phyloP scores from a whole-genome alignment of 2,797 vertebrate genomes.

The Xenentodon cancila region DNA sequence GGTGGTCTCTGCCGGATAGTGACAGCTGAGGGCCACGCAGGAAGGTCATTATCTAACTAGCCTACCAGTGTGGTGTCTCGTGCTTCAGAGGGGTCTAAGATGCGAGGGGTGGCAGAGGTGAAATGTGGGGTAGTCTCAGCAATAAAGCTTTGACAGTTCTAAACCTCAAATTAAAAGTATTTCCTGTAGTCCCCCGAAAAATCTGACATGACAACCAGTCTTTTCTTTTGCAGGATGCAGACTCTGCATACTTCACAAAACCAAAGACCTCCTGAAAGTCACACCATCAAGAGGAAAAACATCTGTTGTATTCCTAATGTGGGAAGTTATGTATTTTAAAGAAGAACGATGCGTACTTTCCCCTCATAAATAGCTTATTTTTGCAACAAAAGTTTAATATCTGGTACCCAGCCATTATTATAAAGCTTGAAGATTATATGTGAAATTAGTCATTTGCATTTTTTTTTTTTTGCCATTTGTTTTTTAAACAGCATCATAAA shows the following conservation, averaged over 20 bases:
- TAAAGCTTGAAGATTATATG: not conserved
- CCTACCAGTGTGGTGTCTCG: conserved; percentile 34
- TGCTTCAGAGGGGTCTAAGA: not conserved
- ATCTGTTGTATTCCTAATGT: conserved; percentile 23
- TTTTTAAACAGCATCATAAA: conserved; percentile 19
- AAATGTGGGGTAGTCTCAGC: not conserved
- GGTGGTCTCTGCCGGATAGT: conserved; percentile 64
- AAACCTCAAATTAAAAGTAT: conserved; percentile 2
- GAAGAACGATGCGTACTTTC: conserved; percentile 17
- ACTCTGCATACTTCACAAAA: conserved; percentile 87
- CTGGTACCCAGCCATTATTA: not conserved
- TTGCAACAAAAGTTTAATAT: conserved; percentile 12
- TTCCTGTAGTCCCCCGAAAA: not conserved
- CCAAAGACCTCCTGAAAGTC: conserved; percentile 70
- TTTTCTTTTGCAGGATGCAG: conserved; percentile 86
- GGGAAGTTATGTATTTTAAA: conserved; percentile 22
- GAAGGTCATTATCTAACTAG: conserved; percentile 60
- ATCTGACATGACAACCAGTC: not conserved
- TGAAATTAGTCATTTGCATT: conserved; percentile 3
- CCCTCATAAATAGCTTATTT: no score
- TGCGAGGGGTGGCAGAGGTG: no score
- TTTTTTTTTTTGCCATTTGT: conserved; percentile 1
- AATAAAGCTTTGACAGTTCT: conserved; percentile 17
- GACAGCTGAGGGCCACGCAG: conserved; percentile 56
- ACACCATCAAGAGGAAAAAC: conserved; percentile 12